Base-by-base conservation (phyloP, 2,888 invertebrate species). In the Axea sp. region DNA sequence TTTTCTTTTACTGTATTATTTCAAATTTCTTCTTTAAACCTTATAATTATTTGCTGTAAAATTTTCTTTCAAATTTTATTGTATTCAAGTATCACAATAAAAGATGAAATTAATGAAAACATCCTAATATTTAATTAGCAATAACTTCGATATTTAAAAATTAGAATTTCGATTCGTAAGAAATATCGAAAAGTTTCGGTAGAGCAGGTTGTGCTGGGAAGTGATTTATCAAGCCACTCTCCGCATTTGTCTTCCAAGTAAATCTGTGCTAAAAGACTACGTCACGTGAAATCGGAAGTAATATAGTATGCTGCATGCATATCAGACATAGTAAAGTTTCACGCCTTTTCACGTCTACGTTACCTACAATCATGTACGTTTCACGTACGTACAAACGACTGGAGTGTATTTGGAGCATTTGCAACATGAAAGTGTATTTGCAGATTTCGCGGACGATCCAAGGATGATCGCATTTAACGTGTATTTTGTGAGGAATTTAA, bases 241-340 rank as follows among this genome's bases (percentile, higher is more conserved):
- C 30, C 43, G 59, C 77, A 64, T 78, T 71, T 77, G 76, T 76
- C 74, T 69, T 72, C 33, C 65, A 33, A 45, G 57, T 77, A 75
- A 69, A 77, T 68, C 71, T 68, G 60, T 49, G 62, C 76, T 76
- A 75, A 79, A 76, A 73, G 65, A 76, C 72, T 57, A 62, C 68
- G 73, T 76, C 74, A 69, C 73, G 55, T 60, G 60, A 73, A 75
- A 79, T 76, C 76, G 75, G 62, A 75, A 76, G 73, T 64, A 72
- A 76, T 73, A 55, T 65, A 49, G 57, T 64, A 75, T 74, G 75
- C 67, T 57, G 68, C 73, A 60, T 74, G 78, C 76, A 76, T 78
- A 76, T 73, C 57, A 59, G 76, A 73, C 69, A 53, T 57, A 60
- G 59, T 12, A 39, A 39, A 53, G 57, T 68, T 64, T 71, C 71